Evolutionary conservation across 2,888 invertebrate species (phyloP), one percentile per base, ranked within the genome.

Genomic region (Marasmarcha lunaedactyla): DNA sequence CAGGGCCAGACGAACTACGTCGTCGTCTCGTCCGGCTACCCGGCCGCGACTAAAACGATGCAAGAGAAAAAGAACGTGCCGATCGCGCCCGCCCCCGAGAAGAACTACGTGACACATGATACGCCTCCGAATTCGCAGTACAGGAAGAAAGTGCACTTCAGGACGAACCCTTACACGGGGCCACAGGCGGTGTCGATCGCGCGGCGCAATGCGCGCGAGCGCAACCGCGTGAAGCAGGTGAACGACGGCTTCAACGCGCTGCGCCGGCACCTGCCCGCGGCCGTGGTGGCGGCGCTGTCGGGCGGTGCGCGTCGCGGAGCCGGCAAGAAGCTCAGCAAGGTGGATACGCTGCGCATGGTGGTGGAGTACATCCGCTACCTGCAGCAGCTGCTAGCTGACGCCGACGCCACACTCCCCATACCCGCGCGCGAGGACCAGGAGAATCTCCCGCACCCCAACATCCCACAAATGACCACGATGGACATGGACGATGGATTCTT

Each of bases 151-250:
- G 90, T 91, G 57, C 91, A 90, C 63, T 89, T 89, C 57, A 86
- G 85, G 49, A 88, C 88, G 1, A 85, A 87, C 40, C 79, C 81
- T 15, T 81, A 81, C 54, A 81, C 88, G 0, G 87, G 87, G 50
- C 89, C 91, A 50, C 94, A 92, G 59, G 89, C 92, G 45, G 93
- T 90, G 4, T 93, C 95, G 1, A 95, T 96, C 33, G 94, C 94
- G 0, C 84, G 96, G 41, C 87, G 97, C 51, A 97, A 98, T 76
- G 97, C 97, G 13, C 87, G 97, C 10, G 97, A 97, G 77, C 86
- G 97, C 48, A 97, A 97, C 68, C 90, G 97, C 49, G 97, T 97
- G 44, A 95, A 95, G 71, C 95, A 96, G 87, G 95, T 95, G 62
- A 95, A 95, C 79, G 94, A 94, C 67, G 96, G 95, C 46, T 96